Conservation (phyloP, 2,113 vertebrate genomes). For the Piaya cayana region DNA sequence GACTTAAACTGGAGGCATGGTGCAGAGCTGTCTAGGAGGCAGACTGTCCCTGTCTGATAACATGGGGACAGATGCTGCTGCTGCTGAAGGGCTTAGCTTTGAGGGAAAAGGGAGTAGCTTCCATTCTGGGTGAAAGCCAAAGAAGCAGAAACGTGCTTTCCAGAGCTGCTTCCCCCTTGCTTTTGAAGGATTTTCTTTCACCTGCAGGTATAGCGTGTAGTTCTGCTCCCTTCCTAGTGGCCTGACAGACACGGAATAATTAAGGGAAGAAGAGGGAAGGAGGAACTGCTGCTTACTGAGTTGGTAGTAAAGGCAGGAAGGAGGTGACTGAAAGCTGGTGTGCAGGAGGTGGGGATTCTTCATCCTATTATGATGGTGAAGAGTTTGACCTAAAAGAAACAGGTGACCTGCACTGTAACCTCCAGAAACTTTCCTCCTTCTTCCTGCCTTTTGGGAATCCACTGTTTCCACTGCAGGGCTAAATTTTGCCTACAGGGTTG, state of each 20-base stretch:
- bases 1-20: neutral
- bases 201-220: neutral
- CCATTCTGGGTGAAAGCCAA: neutral
- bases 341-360: neutral
- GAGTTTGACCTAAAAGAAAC: neutral
- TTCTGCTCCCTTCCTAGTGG: neutral
- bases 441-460: neutral
- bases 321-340: neutral
- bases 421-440: neutral
- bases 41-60: no score
- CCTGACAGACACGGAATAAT: neutral
- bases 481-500: neutral
- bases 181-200: neutral
- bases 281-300: neutral
- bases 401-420: neutral
- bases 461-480: neutral
- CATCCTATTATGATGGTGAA: neutral
- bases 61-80: neutral
- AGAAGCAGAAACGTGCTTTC: neutral
- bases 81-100: neutral
- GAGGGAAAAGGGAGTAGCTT: neutral
- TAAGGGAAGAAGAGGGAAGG: neutral
- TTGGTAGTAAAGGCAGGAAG: neutral
- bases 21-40: neutral
- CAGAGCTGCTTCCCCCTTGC: neutral